Conservation (phyloP, 2,797 vertebrate species). For the Lepilemur ruficaudatus region DNA sequence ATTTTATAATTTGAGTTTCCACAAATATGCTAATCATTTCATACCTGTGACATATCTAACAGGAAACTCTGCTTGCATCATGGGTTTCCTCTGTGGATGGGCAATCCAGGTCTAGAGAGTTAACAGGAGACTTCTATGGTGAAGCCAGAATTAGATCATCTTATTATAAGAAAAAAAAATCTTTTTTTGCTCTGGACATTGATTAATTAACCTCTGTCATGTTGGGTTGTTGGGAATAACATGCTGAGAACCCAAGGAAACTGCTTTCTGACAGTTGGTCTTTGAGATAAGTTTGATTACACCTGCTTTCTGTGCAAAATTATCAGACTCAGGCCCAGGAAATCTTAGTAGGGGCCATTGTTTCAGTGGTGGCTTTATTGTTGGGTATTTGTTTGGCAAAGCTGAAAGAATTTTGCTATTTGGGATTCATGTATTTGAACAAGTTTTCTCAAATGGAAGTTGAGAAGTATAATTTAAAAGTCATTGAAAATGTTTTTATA, state of each 20-base stretch:
- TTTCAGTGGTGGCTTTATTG: not conserved
- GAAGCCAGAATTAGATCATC: not conserved
- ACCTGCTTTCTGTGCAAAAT: not conserved
- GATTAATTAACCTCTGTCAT: not conserved
- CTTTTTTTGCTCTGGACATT: not conserved
- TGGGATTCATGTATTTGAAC: not conserved
- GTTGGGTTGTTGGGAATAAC: not conserved
- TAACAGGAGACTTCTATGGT: not conserved
- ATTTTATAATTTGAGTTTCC: not conserved
- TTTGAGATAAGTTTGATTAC: not conserved
- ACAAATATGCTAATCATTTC: not conserved
- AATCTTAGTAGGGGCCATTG: not conserved
- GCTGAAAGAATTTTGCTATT: not conserved
- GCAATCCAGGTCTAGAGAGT: not conserved
- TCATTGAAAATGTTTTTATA: slow-evolving; percentile 16
- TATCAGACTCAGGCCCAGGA: not conserved
- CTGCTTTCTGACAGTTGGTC: not conserved
- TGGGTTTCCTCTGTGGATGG: not conserved
- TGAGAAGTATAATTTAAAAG: not conserved
- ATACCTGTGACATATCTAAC: not conserved
- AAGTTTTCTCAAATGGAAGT: not conserved
- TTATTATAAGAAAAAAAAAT: not conserved
- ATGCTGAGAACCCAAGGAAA: not conserved
- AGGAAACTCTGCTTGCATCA: not conserved
- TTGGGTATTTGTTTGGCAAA: not conserved